A percentile compares a stretch with the other conserved stretches of the same genome.
These are phyloP conservation scores for Crocuta crocuta DNA, from an alignment of 2,113 vertebrate species.

Conservation along the genomic window DNA sequence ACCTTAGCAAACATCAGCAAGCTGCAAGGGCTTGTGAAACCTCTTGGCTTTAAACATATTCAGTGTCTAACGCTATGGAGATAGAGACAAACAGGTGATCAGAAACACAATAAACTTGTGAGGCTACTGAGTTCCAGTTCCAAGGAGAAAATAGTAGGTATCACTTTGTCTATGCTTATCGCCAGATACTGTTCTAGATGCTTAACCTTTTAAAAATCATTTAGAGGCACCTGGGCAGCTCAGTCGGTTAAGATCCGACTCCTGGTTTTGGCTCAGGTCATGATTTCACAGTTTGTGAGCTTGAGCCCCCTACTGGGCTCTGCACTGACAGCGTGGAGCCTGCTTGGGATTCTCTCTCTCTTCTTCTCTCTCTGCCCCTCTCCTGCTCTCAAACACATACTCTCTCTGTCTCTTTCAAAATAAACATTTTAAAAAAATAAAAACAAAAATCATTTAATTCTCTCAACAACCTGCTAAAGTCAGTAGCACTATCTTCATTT, in stretches of 20 bases:
- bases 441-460: neutral
- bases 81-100: neutral
- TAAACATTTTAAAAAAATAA: too few species aligned
- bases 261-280: too few species aligned
- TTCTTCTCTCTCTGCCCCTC: too few species aligned
- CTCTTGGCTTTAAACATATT: neutral
- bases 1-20: neutral
- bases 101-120: neutral
- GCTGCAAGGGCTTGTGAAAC: neutral
- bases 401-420: too few species aligned
- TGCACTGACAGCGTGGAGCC: too few species aligned
- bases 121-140: neutral
- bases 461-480: neutral
- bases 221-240: too few species aligned
- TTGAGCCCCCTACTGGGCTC: too few species aligned
- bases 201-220: neutral
- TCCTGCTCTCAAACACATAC: too few species aligned
- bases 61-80: neutral
- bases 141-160: neutral
- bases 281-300: too few species aligned
- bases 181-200: neutral
- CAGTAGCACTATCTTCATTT: neutral
- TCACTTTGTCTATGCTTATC: neutral
- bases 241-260: too few species aligned
- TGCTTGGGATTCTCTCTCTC: too few species aligned